Evolutionary conservation across 2,888 invertebrate species (phyloP).

Genomic region (Microplitis manilae): DNA sequence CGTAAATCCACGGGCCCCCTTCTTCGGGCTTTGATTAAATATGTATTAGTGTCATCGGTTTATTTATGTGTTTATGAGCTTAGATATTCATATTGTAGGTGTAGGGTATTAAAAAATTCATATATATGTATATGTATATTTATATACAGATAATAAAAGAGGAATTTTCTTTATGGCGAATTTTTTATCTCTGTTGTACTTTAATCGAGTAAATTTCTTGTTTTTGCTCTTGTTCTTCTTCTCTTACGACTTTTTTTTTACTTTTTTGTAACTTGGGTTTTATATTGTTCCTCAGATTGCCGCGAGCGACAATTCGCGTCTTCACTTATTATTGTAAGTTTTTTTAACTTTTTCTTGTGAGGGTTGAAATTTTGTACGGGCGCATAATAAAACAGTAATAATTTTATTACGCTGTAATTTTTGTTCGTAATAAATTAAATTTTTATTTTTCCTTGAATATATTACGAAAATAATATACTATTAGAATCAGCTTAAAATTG

Average conservation of each 20-base stretch:
- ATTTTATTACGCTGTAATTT: not conserved
- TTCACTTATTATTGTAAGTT: constrained; percentile 20
- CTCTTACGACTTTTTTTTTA: not conserved
- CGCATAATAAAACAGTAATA: not conserved
- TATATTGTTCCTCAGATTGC: constrained; percentile 11
- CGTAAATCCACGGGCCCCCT: constrained; percentile 37
- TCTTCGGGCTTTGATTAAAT: constrained; percentile 27
- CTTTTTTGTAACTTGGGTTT: not conserved
- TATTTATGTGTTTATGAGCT: constrained; percentile 37
- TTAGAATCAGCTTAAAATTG: not conserved
- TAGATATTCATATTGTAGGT: constrained; percentile 7
- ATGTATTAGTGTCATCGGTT: constrained; percentile 40
- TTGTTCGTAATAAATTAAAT: not conserved
- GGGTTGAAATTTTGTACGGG: constrained; percentile 11
- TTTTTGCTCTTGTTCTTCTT: constrained; percentile 7
- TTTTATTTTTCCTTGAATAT: not conserved
- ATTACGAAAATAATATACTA: not conserved
- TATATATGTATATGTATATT: not conserved
- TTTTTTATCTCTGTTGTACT: constrained; percentile 7
- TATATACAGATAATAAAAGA: not conserved
- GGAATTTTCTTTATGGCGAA: constrained; percentile 1
- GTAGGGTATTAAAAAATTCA: not conserved
- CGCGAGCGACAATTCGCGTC: constrained; percentile 22
- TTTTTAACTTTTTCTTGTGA: not conserved
- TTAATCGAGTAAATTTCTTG: constrained; percentile 12